Conservation (phyloP, 2,888 invertebrate genomes). For the Keiferia lycopersicella region DNA sequence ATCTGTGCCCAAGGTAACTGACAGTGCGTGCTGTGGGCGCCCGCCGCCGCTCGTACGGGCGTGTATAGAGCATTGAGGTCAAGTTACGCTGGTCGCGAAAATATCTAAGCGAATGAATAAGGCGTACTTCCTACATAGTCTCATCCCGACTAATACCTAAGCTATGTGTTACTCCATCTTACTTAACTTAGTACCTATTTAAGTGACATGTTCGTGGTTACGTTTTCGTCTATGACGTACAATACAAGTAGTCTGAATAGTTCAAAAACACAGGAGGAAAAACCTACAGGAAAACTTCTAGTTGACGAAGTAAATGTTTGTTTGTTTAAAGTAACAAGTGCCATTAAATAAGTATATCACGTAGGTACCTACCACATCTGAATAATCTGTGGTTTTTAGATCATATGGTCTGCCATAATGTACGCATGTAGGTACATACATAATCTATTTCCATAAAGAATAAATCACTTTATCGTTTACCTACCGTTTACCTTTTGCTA, state of each 20-base stretch:
- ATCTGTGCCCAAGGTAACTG: too few species aligned
- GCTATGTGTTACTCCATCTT: too few species aligned
- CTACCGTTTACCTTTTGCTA: background rate
- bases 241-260: background rate
- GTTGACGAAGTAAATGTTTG: background rate
- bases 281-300: slow-evolving; percentile 15
- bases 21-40: too few species aligned
- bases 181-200: too few species aligned
- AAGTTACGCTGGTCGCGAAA: too few species aligned
- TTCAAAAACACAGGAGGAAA: background rate
- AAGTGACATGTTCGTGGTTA: background rate
- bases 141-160: too few species aligned
- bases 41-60: too few species aligned
- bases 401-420: background rate
- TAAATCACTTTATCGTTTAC: background rate
- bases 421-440: background rate
- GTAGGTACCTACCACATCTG: background rate
- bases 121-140: too few species aligned
- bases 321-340: background rate
- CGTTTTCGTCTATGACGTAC: background rate
- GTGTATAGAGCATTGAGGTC: too few species aligned
- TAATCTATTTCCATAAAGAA: background rate
- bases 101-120: too few species aligned
- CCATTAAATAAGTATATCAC: background rate
- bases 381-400: background rate